Evolutionary conservation across 2,888 invertebrate genomes (phyloP), one percentile per base, ranked within the genome.

Genomic region (Amblyteles armatorius): DNA sequence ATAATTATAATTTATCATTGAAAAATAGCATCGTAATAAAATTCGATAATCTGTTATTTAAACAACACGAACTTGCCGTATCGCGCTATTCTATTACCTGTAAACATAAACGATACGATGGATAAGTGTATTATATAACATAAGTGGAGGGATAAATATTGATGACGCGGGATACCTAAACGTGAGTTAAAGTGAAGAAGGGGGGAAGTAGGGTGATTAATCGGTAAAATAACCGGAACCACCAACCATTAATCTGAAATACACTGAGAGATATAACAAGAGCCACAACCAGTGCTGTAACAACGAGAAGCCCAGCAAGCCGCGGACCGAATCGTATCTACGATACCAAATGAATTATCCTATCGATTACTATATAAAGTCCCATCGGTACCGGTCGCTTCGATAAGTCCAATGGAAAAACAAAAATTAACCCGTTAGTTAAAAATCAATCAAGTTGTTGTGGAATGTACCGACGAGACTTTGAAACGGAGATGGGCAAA

Each of bases 281-380:
- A 91, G 92, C 93, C 92, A 92, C 86, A 92, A 93, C 93, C 93
- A 92, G 91, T 92, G 92, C 92, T 92, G 90, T 90, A 82, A 92
- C 92, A 92, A 91, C 89, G 88, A 91, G 86, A 93, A 93, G 93
- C 93, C 89, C 90, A 91, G 91, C 88, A 93, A 93, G 93, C 92
- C 83, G 87, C 69, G 82, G 83, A 79, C 65, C 79, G 78, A 84
- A 83, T 80, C 69, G 79, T 79, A 82, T 55, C 73, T 73, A 83
- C 69, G 57, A 57, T 82, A 82, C 76, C 52, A 80, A 82, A 72
- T 77, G 40, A 79, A 81, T 78, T 71, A 79, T 80, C 52, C 72
- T 80, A 82, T 57, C 36, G 65, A 76, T 72, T 52, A 73, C 52
- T 33, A 63, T 9, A 6, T 11, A 73, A 68, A 85, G 57, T 82